Percentiles rank a stretch among this genome's conserved stretches.
phyloP scores from a whole-genome alignment of 2,113 vertebrate species.

The Puffinus mauretanicus region DNA sequence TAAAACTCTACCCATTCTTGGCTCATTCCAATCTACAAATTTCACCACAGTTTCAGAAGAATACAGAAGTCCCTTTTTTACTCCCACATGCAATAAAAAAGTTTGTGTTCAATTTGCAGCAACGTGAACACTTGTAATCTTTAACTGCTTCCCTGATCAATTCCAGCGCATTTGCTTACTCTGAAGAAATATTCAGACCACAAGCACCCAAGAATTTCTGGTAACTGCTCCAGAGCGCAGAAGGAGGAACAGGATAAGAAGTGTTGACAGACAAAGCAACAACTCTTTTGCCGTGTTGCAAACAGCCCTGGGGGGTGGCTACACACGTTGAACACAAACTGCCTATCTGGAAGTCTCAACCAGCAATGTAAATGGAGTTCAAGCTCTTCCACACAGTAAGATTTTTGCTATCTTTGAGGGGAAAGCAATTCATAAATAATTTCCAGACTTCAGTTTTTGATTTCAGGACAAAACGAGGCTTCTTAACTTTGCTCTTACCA shows the following conservation, averaged over 20 bases:
- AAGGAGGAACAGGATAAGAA: slow-evolving; percentile 42
- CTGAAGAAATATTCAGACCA: slow-evolving; percentile 19
- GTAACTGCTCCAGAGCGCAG: not conserved
- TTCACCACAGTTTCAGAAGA: not conserved
- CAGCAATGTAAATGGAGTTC: not conserved
- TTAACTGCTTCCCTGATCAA: not conserved
- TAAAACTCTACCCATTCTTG: not conserved
- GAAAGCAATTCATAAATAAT: not conserved
- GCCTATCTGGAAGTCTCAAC: not conserved
- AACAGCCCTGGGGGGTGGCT: not conserved
- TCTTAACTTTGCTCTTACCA: not conserved
- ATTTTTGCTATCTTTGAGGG: not conserved
- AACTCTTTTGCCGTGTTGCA: not conserved
- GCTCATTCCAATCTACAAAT: not conserved
- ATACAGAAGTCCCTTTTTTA: not conserved
- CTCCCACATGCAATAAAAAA: not conserved
- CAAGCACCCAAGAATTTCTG: not conserved
- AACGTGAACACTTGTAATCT: not conserved
- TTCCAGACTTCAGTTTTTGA: not conserved
- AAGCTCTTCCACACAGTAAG: not conserved
- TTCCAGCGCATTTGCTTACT: not conserved
- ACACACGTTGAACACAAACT: not conserved
- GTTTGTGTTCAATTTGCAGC: not conserved
- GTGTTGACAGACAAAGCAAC: slow-evolving; percentile 6
- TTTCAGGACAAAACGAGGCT: not conserved